Evolutionary conservation across 2,888 invertebrate species (phyloP).

Genomic region (Pterobdella sp.): DNA sequence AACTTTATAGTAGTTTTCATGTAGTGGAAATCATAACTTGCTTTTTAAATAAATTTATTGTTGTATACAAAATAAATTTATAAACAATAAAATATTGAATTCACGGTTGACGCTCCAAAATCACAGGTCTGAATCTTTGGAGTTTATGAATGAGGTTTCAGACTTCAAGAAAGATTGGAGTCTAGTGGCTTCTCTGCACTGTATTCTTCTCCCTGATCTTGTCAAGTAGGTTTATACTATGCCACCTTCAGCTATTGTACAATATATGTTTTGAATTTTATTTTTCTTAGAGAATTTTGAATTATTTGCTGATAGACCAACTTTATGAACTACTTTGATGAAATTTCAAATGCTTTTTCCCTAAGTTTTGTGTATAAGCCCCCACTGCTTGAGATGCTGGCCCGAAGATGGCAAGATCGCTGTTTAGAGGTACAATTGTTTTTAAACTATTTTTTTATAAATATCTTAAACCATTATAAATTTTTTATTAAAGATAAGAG

Average conservation of each 20-base stretch:
- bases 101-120: background rate
- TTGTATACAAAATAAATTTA: too few relatives aligned
- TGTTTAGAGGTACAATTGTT: conserved; percentile 71
- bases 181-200: conserved; percentile 85
- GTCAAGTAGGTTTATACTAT: conserved; percentile 53
- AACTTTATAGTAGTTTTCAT: too few relatives aligned
- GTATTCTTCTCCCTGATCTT: conserved; percentile 87
- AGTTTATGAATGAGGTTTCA: background rate
- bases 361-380: conserved; percentile 63
- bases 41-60: too few relatives aligned
- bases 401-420: conserved; percentile 94
- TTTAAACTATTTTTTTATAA: background rate
- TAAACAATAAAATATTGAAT: background rate
- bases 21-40: too few relatives aligned
- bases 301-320: too few relatives aligned
- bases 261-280: background rate
- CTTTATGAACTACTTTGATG: too few relatives aligned
- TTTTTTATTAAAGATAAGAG: conserved; percentile 59
- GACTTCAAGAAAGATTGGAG: conserved; percentile 87
- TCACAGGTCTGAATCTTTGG: too few relatives aligned
- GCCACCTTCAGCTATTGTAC: background rate
- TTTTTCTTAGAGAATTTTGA: background rate
- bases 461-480: background rate
- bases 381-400: conserved; percentile 95
- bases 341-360: background rate